Percentiles rank a stretch among this genome's conserved stretches.
Conservation (phyloP, 2,797 vertebrate genomes). For the Pipistrellus pygmaeus region DNA sequence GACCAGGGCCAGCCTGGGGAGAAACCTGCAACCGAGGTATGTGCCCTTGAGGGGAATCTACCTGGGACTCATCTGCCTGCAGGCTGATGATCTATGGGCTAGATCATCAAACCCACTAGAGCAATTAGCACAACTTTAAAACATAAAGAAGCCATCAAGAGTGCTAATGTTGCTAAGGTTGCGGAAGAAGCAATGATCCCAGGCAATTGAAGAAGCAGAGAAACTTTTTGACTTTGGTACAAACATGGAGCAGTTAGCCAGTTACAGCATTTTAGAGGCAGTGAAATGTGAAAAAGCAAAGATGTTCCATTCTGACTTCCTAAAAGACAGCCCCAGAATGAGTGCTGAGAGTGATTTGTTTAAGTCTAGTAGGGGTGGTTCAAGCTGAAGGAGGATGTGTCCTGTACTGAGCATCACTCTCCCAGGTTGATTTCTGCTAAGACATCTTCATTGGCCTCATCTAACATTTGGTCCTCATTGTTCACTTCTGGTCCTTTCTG, state of each 20-base stretch:
- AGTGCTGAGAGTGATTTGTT: not conserved
- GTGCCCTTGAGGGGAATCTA: too few relatives aligned
- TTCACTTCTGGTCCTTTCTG: not conserved
- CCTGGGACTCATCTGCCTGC: too few relatives aligned
- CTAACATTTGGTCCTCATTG: not conserved
- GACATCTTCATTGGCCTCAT: not conserved
- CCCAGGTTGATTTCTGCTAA: not conserved
- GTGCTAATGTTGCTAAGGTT: not conserved
- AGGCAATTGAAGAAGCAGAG: not conserved
- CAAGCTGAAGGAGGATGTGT: constrained; percentile 27
- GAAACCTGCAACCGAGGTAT: too few relatives aligned
- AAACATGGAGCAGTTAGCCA: not conserved
- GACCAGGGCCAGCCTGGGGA: too few relatives aligned
- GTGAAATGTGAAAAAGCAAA: not conserved
- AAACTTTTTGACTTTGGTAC: not conserved
- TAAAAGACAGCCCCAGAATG: not conserved
- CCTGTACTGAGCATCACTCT: not conserved
- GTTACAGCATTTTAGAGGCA: not conserved
- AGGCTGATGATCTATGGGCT: too few relatives aligned
- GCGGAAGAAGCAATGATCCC: not conserved
- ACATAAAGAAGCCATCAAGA: not conserved
- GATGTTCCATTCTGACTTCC: not conserved
- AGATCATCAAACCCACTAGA: too few relatives aligned
- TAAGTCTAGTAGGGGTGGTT: not conserved
- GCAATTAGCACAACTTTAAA: not conserved